Conservation (phyloP, 2,888 invertebrate species). For the Euphydryas editha region DNA sequence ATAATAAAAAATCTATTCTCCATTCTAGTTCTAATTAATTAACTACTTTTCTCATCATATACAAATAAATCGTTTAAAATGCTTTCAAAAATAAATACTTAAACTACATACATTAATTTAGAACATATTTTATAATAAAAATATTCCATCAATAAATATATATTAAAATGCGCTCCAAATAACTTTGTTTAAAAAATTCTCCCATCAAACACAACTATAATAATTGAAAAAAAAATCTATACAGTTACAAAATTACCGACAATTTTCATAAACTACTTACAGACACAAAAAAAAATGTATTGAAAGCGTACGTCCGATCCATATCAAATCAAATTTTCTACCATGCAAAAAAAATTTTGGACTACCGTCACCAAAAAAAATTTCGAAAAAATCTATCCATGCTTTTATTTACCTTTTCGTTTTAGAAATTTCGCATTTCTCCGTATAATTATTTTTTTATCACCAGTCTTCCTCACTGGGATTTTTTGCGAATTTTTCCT, state of each 20-base stretch:
- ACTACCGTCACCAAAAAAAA: slow-evolving; percentile 5
- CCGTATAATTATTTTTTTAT: slow-evolving; percentile 65
- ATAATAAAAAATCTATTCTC: too few relatives aligned
- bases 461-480: slow-evolving; percentile 56
- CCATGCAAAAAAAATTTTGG: slow-evolving; percentile 2
- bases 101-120: too few relatives aligned
- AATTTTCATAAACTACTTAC: too few relatives aligned
- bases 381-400: slow-evolving; percentile 24
- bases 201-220: too few relatives aligned
- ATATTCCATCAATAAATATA: too few relatives aligned
- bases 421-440: slow-evolving; percentile 67
- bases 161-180: too few relatives aligned
- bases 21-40: too few relatives aligned
- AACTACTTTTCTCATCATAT: too few relatives aligned
- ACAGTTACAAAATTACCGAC: background rate
- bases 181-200: too few relatives aligned
- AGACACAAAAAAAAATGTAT: background rate
- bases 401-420: slow-evolving; percentile 67
- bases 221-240: background rate
- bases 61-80: too few relatives aligned
- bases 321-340: background rate
- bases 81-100: too few relatives aligned
- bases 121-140: too few relatives aligned
- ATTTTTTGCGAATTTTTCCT: slow-evolving; percentile 54
- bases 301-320: background rate